phyloP scores from a whole-genome alignment of 2,888 invertebrate genomes.

The Campopleginae sp. region DNA sequence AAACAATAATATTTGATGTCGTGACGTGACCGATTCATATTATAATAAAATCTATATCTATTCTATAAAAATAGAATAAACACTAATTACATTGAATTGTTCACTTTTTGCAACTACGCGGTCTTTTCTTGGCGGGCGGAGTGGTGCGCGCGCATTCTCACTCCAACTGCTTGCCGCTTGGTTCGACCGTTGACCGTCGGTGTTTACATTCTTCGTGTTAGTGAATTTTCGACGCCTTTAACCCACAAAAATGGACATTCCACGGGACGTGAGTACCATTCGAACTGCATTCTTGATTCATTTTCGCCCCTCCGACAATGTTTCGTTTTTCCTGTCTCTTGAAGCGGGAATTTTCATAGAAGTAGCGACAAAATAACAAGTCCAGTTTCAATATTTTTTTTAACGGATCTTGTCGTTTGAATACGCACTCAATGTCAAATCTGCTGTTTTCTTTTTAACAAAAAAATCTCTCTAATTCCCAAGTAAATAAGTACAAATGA shows the following conservation, averaged over 20 bases:
- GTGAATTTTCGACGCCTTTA: not conserved
- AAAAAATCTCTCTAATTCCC: too few species aligned
- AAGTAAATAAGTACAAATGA: not conserved
- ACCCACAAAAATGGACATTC: conserved; percentile 33
- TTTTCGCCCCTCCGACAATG: too few species aligned
- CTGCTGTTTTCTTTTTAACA: too few species aligned
- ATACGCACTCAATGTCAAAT: too few species aligned
- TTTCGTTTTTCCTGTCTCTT: not conserved
- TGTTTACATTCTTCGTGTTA: not conserved
- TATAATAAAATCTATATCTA: too few species aligned
- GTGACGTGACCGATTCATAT: too few species aligned
- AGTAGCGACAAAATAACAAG: not conserved
- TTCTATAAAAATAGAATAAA: too few species aligned
- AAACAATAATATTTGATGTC: too few species aligned
- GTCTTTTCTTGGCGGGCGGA: too few species aligned
- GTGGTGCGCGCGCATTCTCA: not conserved
- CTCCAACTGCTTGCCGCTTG: not conserved
- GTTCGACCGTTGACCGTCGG: not conserved
- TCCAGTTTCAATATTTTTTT: not conserved
- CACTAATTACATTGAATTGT: too few species aligned
- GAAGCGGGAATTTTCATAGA: not conserved
- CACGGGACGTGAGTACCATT: conserved; percentile 43
- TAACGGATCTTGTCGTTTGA: too few species aligned
- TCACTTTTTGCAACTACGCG: too few species aligned
- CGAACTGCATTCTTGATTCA: not conserved